Evolutionary conservation across 2,888 invertebrate genomes (phyloP), one percentile per base, ranked within the genome.

Genomic region (Tenthredo livida): DNA sequence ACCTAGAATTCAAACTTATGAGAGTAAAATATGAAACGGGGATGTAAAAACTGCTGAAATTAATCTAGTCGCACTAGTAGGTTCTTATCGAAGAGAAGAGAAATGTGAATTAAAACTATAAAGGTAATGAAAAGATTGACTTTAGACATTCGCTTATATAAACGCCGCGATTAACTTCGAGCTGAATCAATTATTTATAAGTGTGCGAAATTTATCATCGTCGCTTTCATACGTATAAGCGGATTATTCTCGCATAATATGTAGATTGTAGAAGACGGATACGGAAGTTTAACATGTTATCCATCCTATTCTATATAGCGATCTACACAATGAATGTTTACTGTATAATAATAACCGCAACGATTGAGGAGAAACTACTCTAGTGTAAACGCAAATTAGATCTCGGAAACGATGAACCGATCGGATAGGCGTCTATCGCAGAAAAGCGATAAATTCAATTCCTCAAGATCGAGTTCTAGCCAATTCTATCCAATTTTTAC

Each of bases 371-470:
- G 12, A 75, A 75, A 50, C 75, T 47, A 72, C 73, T 75, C 21
- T 33, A 33, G 40, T 78, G 58, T 90, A 89, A 89, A 91, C 88
- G 90, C 90, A 90, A 91, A 91, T 91, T 90, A 90, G 91, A 91
- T 91, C 88, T 87, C 85, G 88, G 87, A 90, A 91, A 89, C 89
- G 90, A 88, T 87, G 87, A 87, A 83, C 87, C 86, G 88, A 90
- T 90, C 89, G 87, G 88, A 90, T 89, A 87, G 87, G 86, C 72
- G n/a, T 33, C 75, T 17, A 21, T 21, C 33, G 6, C 88, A 90
- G 90, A 90, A 91, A 90, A 90, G 87, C 90, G 87, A 87, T 86
- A 90, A 91, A 91, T 91, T 90, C 89, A 89, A 91, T 91, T 88
- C 88, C 50, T 50, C 88, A 86, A 88, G 88, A 90, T 90, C 89